Percentiles rank a stretch among this genome's conserved stretches.
These are phyloP conservation scores for Geophilus truncorum DNA, from an alignment of 2,888 invertebrate species.

Conservation along the genomic window DNA sequence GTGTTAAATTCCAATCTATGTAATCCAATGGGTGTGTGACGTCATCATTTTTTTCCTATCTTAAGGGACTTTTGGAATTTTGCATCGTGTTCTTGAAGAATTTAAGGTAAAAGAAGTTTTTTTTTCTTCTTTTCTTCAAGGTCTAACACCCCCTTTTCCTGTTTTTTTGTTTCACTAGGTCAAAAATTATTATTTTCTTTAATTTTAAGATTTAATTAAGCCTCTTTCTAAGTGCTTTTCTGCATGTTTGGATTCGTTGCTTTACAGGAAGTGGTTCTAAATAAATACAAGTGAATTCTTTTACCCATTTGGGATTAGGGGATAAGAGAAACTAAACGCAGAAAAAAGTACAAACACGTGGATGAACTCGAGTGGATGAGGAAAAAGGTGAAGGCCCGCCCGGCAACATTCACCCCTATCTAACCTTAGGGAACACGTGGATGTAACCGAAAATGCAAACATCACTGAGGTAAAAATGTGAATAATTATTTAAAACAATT, in stretches of 20 bases:
- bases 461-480: background rate
- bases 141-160: too few species aligned
- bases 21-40: background rate
- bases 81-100: background rate
- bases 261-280: background rate
- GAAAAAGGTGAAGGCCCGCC: background rate
- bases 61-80: background rate
- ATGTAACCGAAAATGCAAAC: background rate
- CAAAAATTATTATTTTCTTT: too few species aligned
- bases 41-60: background rate
- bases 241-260: background rate
- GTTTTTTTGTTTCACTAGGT: too few species aligned
- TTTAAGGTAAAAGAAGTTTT: background rate
- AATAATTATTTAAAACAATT: background rate
- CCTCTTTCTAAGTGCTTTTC: background rate
- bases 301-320: background rate
- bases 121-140: too few species aligned
- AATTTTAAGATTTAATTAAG: too few species aligned
- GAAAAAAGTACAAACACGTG: conserved; percentile 10
- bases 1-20: conserved; percentile 15
- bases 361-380: conserved; percentile 7
- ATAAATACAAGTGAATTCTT: background rate
- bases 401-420: background rate
- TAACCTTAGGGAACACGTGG: background rate
- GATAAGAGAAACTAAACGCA: background rate